Percentiles rank a stretch among this genome's conserved stretches.
These are phyloP conservation scores for Carcinoscorpius rotundicauda DNA, from an alignment of 1,140 invertebrate genomes.

Conservation along the genomic window DNA sequence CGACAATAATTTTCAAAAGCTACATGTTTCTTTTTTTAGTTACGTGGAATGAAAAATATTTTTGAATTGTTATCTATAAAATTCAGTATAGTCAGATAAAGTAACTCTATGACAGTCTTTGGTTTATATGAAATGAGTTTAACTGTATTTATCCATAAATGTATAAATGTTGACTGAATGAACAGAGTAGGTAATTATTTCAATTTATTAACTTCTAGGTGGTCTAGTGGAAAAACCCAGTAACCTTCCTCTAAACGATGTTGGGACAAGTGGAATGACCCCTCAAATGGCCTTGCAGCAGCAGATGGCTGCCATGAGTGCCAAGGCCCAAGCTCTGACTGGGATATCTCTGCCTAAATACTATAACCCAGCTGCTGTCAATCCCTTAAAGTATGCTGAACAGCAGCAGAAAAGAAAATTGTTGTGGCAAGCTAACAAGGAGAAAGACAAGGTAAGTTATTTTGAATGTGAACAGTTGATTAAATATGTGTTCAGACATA, in stretches of 20 bases:
- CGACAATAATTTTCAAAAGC: no score
- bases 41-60: no score
- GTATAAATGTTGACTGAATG: not conserved
- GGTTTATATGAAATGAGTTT: not conserved
- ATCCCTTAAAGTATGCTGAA: conserved; percentile 70
- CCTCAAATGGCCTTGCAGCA: conserved; percentile 18
- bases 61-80: no score
- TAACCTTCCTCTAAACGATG: conserved; percentile 11
- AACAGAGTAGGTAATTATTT: not conserved
- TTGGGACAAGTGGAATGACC: conserved; percentile 13
- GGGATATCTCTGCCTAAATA: conserved; percentile 42
- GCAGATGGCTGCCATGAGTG: conserved; percentile 20
- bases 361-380: conserved; percentile 66
- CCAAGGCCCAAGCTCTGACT: conserved; percentile 19
- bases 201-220: not conserved
- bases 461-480: not conserved
- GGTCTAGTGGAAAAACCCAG: conserved; percentile 12
- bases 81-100: no score
- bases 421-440: conserved; percentile 57
- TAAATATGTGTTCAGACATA: no score
- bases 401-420: conserved; percentile 80
- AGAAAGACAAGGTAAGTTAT: conserved; percentile 34
- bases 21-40: no score
- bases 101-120: not conserved
- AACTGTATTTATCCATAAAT: not conserved